These are phyloP conservation scores for Aphodius sticticus DNA, from an alignment of 2,888 invertebrate species.

Conservation along the genomic window DNA sequence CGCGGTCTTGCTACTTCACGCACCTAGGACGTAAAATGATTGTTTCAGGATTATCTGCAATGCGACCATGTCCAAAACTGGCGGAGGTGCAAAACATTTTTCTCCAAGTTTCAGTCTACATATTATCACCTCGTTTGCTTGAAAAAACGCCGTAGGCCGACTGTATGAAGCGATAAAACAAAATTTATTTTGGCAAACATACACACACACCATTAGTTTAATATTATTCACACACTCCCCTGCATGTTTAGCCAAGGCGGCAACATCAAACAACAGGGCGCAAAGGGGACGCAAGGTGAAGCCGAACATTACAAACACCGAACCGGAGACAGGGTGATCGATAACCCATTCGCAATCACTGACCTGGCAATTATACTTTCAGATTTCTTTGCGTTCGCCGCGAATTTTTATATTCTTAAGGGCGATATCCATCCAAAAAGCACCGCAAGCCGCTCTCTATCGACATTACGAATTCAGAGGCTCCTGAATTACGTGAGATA, in stretches of 20 bases:
- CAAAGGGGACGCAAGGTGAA: neutral
- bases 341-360: neutral
- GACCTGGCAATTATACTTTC: neutral
- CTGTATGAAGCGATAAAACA: neutral
- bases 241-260: neutral
- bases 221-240: neutral
- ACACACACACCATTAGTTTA: neutral
- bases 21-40: too few relatives aligned
- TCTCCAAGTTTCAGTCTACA: neutral
- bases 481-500: conserved; percentile 24
- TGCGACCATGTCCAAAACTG: too few relatives aligned
- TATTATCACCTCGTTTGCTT: neutral
- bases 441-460: neutral
- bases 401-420: neutral
- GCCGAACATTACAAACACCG: neutral
- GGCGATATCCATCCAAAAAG: neutral
- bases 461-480: conserved; percentile 22
- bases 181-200: neutral
- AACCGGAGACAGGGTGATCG: neutral
- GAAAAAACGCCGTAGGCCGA: neutral
- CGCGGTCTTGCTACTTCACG: too few relatives aligned
- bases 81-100: too few relatives aligned
- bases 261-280: neutral
- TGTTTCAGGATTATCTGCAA: too few relatives aligned
- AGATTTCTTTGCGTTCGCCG: neutral